A percentile compares a stretch with the other conserved stretches of the same genome.
These are phyloP conservation scores for Sakesphorus luctuosus DNA, from an alignment of 2,113 vertebrate genomes.

Conservation along the genomic window DNA sequence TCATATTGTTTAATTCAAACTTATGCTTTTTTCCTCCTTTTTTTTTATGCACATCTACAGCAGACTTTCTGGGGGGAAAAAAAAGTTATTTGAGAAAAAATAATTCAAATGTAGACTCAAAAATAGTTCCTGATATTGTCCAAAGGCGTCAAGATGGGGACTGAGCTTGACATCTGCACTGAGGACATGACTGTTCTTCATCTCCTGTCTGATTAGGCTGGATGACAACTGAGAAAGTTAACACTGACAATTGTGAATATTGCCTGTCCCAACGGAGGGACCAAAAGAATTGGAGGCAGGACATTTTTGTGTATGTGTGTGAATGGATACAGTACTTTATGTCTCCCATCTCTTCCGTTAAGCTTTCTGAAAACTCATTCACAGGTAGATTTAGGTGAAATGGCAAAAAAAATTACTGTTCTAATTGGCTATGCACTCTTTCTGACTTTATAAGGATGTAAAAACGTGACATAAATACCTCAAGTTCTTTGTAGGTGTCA, in stretches of 20 bases:
- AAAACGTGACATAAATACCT: rapidly evolving
- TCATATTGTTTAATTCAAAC: slow-evolving; percentile 17
- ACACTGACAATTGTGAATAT: background rate
- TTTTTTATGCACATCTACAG: background rate
- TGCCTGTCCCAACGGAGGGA: background rate
- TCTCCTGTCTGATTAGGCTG: background rate
- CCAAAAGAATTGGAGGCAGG: background rate
- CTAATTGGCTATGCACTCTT: background rate
- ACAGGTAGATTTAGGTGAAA: background rate
- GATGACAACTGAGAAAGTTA: background rate
- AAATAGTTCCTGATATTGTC: background rate
- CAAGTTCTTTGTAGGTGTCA: background rate
- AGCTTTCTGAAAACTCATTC: background rate
- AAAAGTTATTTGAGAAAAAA: background rate
- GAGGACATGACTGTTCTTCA: background rate
- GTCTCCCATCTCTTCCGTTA: background rate
- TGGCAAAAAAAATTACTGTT: background rate
- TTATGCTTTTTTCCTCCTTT: background rate
- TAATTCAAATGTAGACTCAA: background rate
- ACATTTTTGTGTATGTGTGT: background rate
- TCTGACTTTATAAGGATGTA: background rate
- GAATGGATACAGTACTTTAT: background rate
- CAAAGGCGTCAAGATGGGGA: background rate
- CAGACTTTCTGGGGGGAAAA: background rate
- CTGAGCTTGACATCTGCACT: background rate